Conservation (phyloP, 2,888 invertebrate species). For the Pseudoips prasinana region DNA sequence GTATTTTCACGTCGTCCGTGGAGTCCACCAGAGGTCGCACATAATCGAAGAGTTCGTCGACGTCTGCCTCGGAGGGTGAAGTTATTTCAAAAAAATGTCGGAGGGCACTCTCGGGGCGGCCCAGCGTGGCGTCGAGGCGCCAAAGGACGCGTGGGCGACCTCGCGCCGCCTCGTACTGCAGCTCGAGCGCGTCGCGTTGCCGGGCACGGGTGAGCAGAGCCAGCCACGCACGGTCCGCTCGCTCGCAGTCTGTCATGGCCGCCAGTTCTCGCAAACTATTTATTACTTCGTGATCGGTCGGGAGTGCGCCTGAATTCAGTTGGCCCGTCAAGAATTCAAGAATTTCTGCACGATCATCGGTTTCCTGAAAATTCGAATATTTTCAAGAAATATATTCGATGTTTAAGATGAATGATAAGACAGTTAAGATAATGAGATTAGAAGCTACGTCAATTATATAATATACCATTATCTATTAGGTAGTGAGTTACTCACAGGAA, state of each 20-base stretch:
- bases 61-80: slow-evolving; percentile 49
- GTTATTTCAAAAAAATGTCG: slow-evolving; percentile 54
- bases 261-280: slow-evolving; percentile 48
- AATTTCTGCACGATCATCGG: slow-evolving; percentile 57
- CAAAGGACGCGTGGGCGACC: slow-evolving; percentile 57
- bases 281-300: slow-evolving; percentile 57
- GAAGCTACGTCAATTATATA: too few relatives aligned
- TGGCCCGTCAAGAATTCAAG: slow-evolving; percentile 68
- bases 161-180: slow-evolving; percentile 27
- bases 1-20: slow-evolving; percentile 30
- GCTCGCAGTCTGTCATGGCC: slow-evolving; percentile 46
- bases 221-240: slow-evolving; percentile 65
- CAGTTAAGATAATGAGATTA: too few relatives aligned
- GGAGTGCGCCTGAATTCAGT: slow-evolving; percentile 57
- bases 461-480: too few relatives aligned
- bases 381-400: too few relatives aligned
- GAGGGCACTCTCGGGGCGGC: slow-evolving; percentile 43
- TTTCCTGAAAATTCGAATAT: slow-evolving; percentile 52
- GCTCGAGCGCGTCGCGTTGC: slow-evolving; percentile 39
- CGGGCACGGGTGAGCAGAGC: slow-evolving; percentile 40
- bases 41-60: slow-evolving; percentile 66
- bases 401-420: too few relatives aligned
- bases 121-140: slow-evolving; percentile 49
- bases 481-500: slow-evolving; percentile 17
- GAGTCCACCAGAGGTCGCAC: slow-evolving; percentile 41